These are phyloP conservation scores for Catharus bicknelli DNA, from an alignment of 2,113 vertebrate genomes.

Conservation along the genomic window DNA sequence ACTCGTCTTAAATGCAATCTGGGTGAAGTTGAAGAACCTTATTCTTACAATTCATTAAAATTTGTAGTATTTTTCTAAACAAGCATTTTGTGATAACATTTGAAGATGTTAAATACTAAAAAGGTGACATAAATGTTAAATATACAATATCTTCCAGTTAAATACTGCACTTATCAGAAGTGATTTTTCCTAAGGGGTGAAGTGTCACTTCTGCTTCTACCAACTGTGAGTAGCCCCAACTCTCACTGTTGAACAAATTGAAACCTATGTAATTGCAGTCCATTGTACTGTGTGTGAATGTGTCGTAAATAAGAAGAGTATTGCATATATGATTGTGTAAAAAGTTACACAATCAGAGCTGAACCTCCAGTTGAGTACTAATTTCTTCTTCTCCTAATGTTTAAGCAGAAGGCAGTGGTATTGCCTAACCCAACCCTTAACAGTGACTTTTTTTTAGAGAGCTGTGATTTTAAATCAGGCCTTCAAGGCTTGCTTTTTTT, in stretches of 20 bases:
- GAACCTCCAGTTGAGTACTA: constrained; percentile 18
- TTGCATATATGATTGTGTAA: not conserved
- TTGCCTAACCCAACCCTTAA: not conserved
- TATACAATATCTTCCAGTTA: constrained; percentile 61
- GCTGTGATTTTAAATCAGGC: not conserved
- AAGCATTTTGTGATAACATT: constrained; percentile 24
- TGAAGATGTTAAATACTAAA: constrained; percentile 39
- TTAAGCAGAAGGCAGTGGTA: not conserved
- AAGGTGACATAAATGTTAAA: constrained; percentile 44
- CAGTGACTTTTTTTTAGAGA: not conserved
- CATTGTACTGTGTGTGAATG: constrained; percentile 14
- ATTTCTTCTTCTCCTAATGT: not conserved
- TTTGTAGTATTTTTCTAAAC: constrained; percentile 19
- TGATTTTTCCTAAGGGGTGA: constrained; percentile 63
- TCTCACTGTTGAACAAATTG: constrained; percentile 48
- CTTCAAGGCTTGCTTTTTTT: not conserved
- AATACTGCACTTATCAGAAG: constrained; percentile 67
- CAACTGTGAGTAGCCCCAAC: constrained; percentile 45
- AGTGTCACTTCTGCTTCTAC: constrained; percentile 63
- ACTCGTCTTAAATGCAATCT: constrained; percentile 6
- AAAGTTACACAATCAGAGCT: not conserved
- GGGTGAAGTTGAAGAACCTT: constrained; percentile 28
- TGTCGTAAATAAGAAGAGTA: constrained; percentile 14
- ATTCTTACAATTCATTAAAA: constrained; percentile 15
- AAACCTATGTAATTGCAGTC: constrained; percentile 50